Base-by-base conservation (phyloP, 2,113 vertebrate genomes). In the Microcebus griseorufus region DNA sequence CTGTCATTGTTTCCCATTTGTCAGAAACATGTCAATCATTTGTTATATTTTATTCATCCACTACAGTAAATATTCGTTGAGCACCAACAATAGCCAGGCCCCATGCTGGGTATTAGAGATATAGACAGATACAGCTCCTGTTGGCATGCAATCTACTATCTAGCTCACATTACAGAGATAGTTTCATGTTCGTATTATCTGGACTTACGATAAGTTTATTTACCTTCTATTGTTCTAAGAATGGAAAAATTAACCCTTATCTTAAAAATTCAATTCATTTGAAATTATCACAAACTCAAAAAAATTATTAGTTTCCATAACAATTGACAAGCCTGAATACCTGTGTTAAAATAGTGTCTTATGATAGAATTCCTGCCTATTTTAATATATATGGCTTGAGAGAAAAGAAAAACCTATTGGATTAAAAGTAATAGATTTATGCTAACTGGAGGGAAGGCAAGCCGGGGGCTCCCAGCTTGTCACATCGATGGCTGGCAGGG, bases 201-300 rank as follows among this genome's bases (percentile, higher is more conserved):
- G 70, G 18, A 81, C 32, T 64, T 8, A 42, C 29, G 67, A 27
- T 72, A 65, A 80, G 16, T 75, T 65, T 17, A 75, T 55, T 78
- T 60, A 58, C 20, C 6, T 65, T 81, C 39, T 45, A 45, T 70
- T 92, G 13, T 67, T 62, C 12, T 87, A 67, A 84, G 20, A 91
- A 58, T 27, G 51, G 39, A 29, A 92, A 70, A 93, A 87, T 72
- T 22, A 97, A 93, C 53, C 14, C 20, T 60, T 39, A 73, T 23
- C 55, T 89, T 76, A 85, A 93, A 91, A 42, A 6, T 84, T 93
- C 51, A 88, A 13, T 81, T 88, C 92, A 65, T 62, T 37, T 83
- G 62, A 86, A 90, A 83, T 67, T 20, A 82, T n/a, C 29, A 82
- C 17, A 78, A 80, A 27, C 1, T 48, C 84, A 92, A 82, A 22